Base-by-base conservation (phyloP, 2,888 invertebrate genomes). In the Eumacrocentrus americanus region DNA sequence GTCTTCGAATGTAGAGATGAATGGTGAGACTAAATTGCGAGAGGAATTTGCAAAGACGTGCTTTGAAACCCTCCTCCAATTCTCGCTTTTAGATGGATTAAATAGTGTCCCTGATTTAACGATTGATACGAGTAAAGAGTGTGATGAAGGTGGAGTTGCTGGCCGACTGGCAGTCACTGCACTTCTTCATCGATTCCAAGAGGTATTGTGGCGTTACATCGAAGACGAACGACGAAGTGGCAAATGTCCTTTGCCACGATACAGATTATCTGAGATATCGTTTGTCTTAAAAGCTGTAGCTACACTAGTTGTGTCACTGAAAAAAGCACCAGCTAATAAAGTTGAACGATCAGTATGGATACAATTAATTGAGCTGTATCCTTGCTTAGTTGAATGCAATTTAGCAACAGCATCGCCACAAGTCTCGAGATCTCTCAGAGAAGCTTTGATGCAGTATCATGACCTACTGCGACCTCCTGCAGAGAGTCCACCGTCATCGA, bases 11-110 rank as follows among this genome's bases (percentile, higher is more conserved):
- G 84, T 38, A 79, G 80, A 80, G 44, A 78, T 75, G 63, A 75
- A 72, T 18, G 73, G 74, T 2, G 80, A 81, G 60, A 77, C 79
- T 0, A 90, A 93, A 62, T 85, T 96, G 67, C 83, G 97, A 14
- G 97, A 98, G 82, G 96, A 97, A 78, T 97, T 98, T 82, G 97
- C 98, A 44, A 92, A 96, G 76, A 92, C 92, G 0, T 98, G 98
- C 78, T 98, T 98, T 77, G 97, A 98, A 82, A 97, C 97, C 0
- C 83, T 98, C 20, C 84, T 98, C 46, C 95, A 97, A 81, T 97
- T 96, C 83, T 97, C 97, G 0, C 86, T 91, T 76, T 83, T 92
- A 3, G 92, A 92, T 70, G 91, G 91, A 63, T 83, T 88, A 37
- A 81, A 78, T 48, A 76, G 72, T 20, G 81, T 82, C 50, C 68